Conservation (phyloP, 2,797 vertebrate genomes). For the Oryzias dopingdopingensis region DNA sequence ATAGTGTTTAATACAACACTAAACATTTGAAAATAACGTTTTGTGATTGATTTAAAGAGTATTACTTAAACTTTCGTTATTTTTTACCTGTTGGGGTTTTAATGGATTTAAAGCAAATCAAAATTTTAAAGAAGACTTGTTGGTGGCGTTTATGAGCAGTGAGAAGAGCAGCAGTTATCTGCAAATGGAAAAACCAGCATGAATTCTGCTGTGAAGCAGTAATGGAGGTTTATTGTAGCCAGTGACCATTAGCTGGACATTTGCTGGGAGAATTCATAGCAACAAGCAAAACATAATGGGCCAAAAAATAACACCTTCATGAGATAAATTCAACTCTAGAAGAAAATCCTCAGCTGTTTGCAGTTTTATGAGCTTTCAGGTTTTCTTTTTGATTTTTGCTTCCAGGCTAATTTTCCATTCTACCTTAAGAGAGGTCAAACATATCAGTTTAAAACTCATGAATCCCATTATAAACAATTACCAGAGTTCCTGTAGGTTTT, state of each 20-base stretch:
- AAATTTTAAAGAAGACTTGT: slow-evolving; percentile 13
- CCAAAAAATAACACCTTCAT: no score
- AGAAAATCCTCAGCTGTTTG: no score
- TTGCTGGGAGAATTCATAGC: slow-evolving; percentile 9
- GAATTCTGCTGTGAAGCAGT: slow-evolving; percentile 35
- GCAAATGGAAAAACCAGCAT: slow-evolving; percentile 33
- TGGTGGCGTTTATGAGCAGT: slow-evolving; percentile 46
- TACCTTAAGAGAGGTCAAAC: not conserved
- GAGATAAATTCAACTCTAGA: no score
- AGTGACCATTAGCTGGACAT: slow-evolving; percentile 25
- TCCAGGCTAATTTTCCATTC: not conserved
- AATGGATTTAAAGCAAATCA: not conserved
- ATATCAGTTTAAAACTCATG: slow-evolving; percentile 30
- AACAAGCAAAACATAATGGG: not conserved
- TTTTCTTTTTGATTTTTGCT: no score
- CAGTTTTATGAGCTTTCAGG: no score
- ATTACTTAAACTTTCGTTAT: not conserved
- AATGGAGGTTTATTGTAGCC: slow-evolving; percentile 29
- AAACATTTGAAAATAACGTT: no score
- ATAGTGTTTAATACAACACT: no score
- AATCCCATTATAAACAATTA: slow-evolving; percentile 17
- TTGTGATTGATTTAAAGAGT: no score
- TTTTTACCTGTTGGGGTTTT: not conserved
- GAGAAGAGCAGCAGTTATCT: slow-evolving; percentile 23
- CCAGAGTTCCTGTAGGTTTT: not conserved